Conservation (phyloP, 2,113 vertebrate species). For the Cariama cristata region DNA sequence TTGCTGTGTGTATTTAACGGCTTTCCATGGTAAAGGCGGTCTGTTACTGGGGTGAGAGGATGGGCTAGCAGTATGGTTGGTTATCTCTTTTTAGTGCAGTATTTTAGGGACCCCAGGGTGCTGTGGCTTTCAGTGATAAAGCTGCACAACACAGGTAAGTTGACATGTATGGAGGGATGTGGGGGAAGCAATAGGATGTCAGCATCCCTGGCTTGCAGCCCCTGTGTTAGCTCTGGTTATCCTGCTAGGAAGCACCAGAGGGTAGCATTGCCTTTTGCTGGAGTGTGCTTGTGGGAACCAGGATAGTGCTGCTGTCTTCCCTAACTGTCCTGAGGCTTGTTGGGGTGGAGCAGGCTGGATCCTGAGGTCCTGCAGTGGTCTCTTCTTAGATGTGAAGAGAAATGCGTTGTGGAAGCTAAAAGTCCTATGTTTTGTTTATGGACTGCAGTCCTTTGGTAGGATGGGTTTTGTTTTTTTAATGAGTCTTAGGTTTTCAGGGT, state of each 20-base stretch:
- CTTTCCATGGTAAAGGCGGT: accelerated
- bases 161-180: accelerated
- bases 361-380: not conserved
- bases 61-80: accelerated
- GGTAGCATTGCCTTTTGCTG: not conserved
- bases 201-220: accelerated
- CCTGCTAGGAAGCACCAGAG: not conserved
- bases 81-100: accelerated
- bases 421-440: not conserved
- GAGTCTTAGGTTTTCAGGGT: not conserved
- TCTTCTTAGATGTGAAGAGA: not conserved
- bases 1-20: accelerated
- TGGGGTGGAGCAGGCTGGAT: not conserved
- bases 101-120: accelerated
- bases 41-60: accelerated
- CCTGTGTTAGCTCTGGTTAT: accelerated
- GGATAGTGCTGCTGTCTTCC: accelerated
- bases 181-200: accelerated
- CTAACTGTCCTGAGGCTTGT: accelerated
- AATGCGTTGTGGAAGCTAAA: accelerated
- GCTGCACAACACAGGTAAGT: accelerated
- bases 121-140: accelerated
- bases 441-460: not conserved
- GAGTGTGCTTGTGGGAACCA: accelerated
- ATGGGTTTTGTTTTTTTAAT: not conserved